A percentile compares a stretch with the other conserved stretches of the same genome.
phyloP scores from a whole-genome alignment of 2,797 vertebrate genomes.

The Lepilemur ruficaudatus region DNA sequence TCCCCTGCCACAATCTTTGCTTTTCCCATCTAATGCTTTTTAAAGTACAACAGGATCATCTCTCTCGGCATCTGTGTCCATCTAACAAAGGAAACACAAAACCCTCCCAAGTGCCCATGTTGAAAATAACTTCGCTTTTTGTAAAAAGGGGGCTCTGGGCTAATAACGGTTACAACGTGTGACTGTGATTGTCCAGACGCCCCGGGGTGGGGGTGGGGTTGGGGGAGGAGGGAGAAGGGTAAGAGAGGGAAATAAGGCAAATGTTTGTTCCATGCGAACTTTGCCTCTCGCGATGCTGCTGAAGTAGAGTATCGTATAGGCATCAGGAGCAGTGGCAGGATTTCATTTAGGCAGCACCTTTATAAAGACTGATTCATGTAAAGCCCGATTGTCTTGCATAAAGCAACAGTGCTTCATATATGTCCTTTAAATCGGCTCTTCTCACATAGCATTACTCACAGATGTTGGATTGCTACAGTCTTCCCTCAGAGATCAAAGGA shows the following conservation, averaged over 20 bases:
- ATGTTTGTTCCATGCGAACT: background rate
- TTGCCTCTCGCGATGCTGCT: background rate
- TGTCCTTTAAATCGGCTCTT: background rate
- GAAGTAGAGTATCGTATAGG: background rate
- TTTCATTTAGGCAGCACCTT: background rate
- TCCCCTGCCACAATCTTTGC: conserved; percentile 35
- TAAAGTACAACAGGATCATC: conserved; percentile 57
- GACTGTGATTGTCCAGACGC: conserved; percentile 63
- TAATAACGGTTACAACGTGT: conserved; percentile 2
- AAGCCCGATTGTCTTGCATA: background rate
- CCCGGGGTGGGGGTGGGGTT: background rate
- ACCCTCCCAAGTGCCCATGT: background rate
- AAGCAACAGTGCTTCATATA: background rate
- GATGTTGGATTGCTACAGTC: background rate
- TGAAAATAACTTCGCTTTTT: conserved; percentile 62
- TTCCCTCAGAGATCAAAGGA: conserved; percentile 69
- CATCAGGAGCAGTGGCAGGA: background rate
- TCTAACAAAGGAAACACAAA: conserved; percentile 35
- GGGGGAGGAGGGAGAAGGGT: background rate
- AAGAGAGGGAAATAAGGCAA: conserved; percentile 26
- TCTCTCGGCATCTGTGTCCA: conserved; percentile 26
- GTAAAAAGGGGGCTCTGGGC: conserved; percentile 32
- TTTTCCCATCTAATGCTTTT: conserved; percentile 50
- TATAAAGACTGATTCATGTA: background rate
- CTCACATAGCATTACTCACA: background rate